Conservation (phyloP, 2,113 vertebrate species). For the Ailuropoda melanoleuca region DNA sequence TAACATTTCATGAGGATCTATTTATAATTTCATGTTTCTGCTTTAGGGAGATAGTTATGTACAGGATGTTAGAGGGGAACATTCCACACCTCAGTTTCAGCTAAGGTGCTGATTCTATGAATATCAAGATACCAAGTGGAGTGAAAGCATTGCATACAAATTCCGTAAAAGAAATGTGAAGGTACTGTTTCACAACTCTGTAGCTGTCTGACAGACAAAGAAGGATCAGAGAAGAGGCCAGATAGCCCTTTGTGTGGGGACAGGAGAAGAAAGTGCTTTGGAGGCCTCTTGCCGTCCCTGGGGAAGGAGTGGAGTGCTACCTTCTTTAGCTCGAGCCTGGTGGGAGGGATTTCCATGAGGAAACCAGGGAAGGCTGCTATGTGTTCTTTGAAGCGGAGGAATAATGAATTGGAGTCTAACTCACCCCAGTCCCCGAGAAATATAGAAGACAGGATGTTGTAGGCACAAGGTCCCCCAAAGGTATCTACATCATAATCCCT, state of each 20-base stretch:
- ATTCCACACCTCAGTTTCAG: not conserved
- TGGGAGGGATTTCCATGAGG: too few species aligned
- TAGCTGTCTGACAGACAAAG: not conserved
- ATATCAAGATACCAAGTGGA: not conserved
- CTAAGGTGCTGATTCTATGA: not conserved
- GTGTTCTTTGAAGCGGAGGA: not conserved
- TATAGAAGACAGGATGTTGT: not conserved
- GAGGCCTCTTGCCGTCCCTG: not conserved
- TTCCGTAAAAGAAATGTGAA: not conserved
- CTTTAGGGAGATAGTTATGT: not conserved
- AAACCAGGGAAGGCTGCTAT: not conserved
- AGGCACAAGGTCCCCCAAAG: not conserved
- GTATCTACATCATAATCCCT: not conserved
- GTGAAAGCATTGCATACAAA: not conserved
- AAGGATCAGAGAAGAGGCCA: not conserved
- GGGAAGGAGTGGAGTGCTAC: too few species aligned
- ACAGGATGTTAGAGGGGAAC: not conserved
- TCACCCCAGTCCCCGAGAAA: not conserved
- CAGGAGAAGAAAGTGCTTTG: not conserved
- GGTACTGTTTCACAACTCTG: not conserved
- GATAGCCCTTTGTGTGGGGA: not conserved
- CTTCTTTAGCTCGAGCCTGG: not conserved
- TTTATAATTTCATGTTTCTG: constrained; percentile 43
- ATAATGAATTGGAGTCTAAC: too few species aligned
- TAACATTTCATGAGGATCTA: constrained; percentile 53